Percentiles rank a stretch among this genome's conserved stretches.
Evolutionary conservation across 1,140 invertebrate species (phyloP).

Genomic region (Drosophila pectinifera): DNA sequence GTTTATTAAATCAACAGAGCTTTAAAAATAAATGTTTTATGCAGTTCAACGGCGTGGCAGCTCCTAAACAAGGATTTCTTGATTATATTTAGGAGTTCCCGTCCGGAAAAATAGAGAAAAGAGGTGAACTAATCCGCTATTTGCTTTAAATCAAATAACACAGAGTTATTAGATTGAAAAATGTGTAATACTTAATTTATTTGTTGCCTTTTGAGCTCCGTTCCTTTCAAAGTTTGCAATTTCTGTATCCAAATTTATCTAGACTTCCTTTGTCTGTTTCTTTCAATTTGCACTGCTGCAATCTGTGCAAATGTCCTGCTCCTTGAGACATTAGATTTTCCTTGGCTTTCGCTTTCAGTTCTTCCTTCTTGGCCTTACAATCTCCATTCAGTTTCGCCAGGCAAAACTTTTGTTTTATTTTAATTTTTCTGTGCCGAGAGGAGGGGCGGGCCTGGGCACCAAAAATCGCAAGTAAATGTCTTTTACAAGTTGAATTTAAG

Average conservation of each 20-base stretch:
- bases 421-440: constrained; percentile 14
- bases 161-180: neutral
- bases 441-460: neutral
- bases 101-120: neutral
- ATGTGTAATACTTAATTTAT: neutral
- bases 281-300: constrained; percentile 14
- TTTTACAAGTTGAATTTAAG: constrained; percentile 72
- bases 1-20: constrained; percentile 16
- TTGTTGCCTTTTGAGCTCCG: neutral
- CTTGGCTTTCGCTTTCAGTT: constrained; percentile 16
- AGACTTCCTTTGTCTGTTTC: constrained; percentile 8
- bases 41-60: neutral
- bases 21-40: constrained; percentile 19
- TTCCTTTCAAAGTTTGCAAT: neutral
- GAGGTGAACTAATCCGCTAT: neutral
- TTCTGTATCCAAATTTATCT: constrained; percentile 2
- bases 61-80: neutral
- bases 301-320: constrained; percentile 21
- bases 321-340: constrained; percentile 8
- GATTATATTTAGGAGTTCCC: neutral
- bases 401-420: constrained; percentile 67
- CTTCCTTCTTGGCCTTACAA: constrained; percentile 1
- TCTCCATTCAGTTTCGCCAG: constrained; percentile 22
- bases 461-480: constrained; percentile 59
- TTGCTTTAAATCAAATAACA: neutral